Conservation (phyloP, 92 coral and sea anemone species). For the Bergia puertoricense region DNA sequence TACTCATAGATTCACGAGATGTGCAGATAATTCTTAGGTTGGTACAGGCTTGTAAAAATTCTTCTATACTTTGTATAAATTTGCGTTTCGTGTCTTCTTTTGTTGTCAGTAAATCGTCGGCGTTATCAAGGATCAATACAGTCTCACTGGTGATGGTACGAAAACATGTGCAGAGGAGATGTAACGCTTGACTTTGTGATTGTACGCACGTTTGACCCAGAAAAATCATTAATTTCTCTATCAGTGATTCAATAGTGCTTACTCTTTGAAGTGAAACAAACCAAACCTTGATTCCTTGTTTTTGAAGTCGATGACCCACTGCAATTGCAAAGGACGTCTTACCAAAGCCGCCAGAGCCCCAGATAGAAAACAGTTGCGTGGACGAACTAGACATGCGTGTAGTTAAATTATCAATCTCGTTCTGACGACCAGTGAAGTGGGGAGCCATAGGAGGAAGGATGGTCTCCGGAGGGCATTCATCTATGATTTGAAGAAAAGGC, state of each 20-base stretch:
- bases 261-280: not conserved
- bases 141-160: not conserved
- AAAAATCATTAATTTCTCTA: not conserved
- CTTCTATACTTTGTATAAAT: not conserved
- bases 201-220: not conserved
- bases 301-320: not conserved
- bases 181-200: no score
- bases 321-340: not conserved
- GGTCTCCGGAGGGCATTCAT: not conserved
- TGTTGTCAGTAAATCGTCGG: not conserved
- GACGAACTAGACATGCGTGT: not conserved
- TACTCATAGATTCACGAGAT: slow-evolving; percentile 4
- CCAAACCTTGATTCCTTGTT: slow-evolving; percentile 9
- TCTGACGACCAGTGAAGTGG: slow-evolving; percentile 15
- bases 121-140: slow-evolving; percentile 24
- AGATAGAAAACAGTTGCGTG: no score
- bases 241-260: not conserved
- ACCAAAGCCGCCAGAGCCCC: no score
- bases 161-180: not conserved
- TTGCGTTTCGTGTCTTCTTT: not conserved
- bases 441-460: not conserved
- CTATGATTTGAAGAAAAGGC: no score
- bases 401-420: not conserved
- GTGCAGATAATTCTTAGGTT: slow-evolving; percentile 12
- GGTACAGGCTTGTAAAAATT: not conserved